A percentile compares a stretch with the other conserved stretches of the same genome.
Evolutionary conservation across 2,888 invertebrate genomes (phyloP).

Genomic region (Trissolcus brochymenae): DNA sequence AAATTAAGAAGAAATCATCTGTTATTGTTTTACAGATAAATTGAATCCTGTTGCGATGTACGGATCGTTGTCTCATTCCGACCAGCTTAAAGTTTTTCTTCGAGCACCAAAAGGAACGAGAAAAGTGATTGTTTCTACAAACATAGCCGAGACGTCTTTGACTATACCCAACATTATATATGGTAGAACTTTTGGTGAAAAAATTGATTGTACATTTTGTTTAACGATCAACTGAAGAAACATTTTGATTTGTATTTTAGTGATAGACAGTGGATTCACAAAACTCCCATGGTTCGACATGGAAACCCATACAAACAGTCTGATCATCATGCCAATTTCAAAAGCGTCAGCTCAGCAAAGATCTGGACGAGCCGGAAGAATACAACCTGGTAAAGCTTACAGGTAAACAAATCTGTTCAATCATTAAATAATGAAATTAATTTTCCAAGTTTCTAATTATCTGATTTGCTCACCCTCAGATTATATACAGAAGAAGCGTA

Average conservation of each 20-base stretch:
- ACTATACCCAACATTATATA: conserved; percentile 95
- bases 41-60: conserved; percentile 92
- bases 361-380: conserved; percentile 94
- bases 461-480: conserved; percentile 74
- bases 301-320: conserved; percentile 87
- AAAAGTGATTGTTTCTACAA: conserved; percentile 95
- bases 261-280: conserved; percentile 97
- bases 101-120: conserved; percentile 83
- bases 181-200: conserved; percentile 83
- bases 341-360: conserved; percentile 93
- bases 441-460: not conserved
- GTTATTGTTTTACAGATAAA: conserved; percentile 72
- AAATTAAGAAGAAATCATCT: not conserved
- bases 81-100: conserved; percentile 90
- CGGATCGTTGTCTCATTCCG: conserved; percentile 88
- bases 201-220: too few species aligned
- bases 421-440: not conserved
- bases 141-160: conserved; percentile 97
- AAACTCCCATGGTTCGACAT: conserved; percentile 94
- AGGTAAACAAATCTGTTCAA: conserved; percentile 76
- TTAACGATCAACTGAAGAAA: not conserved
- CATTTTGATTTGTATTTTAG: conserved; percentile 77
- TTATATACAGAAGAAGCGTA: conserved; percentile 88
- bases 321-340: conserved; percentile 90
- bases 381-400: conserved; percentile 89